Evolutionary conservation across 1,140 invertebrate genomes (phyloP).

Genomic region (Drosophila navojoa): DNA sequence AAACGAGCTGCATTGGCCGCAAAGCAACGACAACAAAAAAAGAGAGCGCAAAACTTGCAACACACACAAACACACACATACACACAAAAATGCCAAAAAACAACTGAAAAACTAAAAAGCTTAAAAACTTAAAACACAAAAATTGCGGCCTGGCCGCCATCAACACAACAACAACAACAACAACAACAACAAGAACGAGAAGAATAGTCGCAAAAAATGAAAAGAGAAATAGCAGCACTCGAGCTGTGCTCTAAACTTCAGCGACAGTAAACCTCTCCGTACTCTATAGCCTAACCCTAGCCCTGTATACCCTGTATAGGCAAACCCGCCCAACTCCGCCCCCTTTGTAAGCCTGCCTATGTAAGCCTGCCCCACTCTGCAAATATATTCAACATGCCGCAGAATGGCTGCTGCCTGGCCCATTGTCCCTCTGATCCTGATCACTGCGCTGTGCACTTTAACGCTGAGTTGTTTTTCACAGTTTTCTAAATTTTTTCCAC

Average conservation of each 20-base stretch:
- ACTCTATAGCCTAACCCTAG: neutral
- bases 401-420: constrained; percentile 54
- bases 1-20: constrained; percentile 59
- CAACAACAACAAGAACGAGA: constrained; percentile 12
- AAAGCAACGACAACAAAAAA: constrained; percentile 22
- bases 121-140: constrained; percentile 80
- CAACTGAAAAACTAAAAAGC: constrained; percentile 52
- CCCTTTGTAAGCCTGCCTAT: neutral
- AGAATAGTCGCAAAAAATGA: constrained; percentile 26
- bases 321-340: neutral
- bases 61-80: neutral
- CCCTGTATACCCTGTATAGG: neutral
- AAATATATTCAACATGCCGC: constrained; percentile 81
- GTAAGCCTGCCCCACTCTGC: constrained; percentile 50
- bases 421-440: constrained; percentile 78
- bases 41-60: constrained; percentile 12
- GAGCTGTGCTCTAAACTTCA: constrained; percentile 71
- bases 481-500: constrained; percentile 28
- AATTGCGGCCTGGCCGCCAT: constrained; percentile 69
- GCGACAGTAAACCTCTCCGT: constrained; percentile 51
- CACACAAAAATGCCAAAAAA: constrained; percentile 6
- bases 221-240: constrained; percentile 60
- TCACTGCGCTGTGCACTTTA: constrained; percentile 78
- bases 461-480: constrained; percentile 62
- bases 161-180: constrained; percentile 44